A percentile compares a stretch with the other conserved stretches of the same genome.
Conservation (phyloP, 2,888 invertebrate genomes). For the Lutraria lutraria region DNA sequence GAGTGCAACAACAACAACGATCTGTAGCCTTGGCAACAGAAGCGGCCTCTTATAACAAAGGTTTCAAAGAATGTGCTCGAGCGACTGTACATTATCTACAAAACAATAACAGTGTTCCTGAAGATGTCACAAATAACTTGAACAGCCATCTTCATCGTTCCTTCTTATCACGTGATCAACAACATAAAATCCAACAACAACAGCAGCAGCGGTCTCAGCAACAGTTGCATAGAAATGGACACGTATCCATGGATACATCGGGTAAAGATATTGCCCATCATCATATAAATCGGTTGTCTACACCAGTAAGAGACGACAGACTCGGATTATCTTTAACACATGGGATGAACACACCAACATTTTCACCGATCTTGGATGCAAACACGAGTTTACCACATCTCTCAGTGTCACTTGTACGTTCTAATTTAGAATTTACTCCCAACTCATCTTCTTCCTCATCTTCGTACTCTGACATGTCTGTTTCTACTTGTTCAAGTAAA, state of each 20-base stretch:
- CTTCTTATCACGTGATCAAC: conserved; percentile 12
- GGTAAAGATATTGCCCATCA: neutral
- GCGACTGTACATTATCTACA: neutral
- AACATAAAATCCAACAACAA: neutral
- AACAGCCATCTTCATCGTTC: conserved; percentile 4
- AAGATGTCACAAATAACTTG: neutral
- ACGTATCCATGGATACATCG: neutral
- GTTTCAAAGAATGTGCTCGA: conserved; percentile 4
- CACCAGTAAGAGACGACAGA: neutral
- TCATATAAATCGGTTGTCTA: neutral
- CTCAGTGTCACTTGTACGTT: neutral
- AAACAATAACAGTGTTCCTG: neutral
- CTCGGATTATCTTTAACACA: neutral
- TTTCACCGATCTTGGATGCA: conserved; percentile 17
- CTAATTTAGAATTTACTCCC: neutral
- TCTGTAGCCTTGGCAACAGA: neutral
- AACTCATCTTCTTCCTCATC: neutral
- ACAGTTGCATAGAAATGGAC: neutral
- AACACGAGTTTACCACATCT: conserved; percentile 16
- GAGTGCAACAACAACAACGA: neutral
- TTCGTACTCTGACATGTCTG: neutral
- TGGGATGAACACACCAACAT: conserved; percentile 1
- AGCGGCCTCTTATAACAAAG: neutral
- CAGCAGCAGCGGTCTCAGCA: no score
- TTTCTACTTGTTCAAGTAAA: neutral